Percentiles rank a stretch among this genome's conserved stretches.
These are phyloP conservation scores for Homalodisca vitripennis DNA, from an alignment of 1,140 invertebrate genomes.

Conservation along the genomic window DNA sequence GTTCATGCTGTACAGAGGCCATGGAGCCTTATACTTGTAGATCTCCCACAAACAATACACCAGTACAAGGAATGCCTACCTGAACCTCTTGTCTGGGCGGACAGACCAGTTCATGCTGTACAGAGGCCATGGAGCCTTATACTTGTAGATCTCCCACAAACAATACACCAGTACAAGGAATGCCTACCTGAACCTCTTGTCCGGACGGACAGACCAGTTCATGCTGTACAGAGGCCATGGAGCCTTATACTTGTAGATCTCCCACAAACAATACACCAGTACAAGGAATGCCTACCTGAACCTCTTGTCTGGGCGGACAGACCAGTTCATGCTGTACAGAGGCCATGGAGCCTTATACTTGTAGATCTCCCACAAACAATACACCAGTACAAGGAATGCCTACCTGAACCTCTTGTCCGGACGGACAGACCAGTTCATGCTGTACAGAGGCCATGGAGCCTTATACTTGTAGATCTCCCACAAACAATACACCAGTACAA, in stretches of 20 bases:
- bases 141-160: conserved; percentile 93
- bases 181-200: conserved; percentile 83
- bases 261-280: too few relatives aligned
- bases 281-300: conserved; percentile 70
- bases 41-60: too few relatives aligned
- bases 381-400: too few relatives aligned
- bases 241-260: conserved; percentile 93
- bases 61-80: too few relatives aligned
- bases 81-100: conserved; percentile 92
- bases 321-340: conserved; percentile 99
- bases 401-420: conserved; percentile 90
- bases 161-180: too few relatives aligned
- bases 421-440: conserved; percentile 99
- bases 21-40: conserved; percentile 95
- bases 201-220: conserved; percentile 99
- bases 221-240: conserved; percentile 98
- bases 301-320: conserved; percentile 94
- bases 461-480: conserved; percentile 94
- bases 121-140: conserved; percentile 95
- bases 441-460: conserved; percentile 97
- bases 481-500: too few relatives aligned
- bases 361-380: too few relatives aligned
- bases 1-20: conserved; percentile 98
- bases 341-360: conserved; percentile 98
- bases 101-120: conserved; percentile 99